Conservation (phyloP, 1,140 invertebrate species). For the Archivesica marissinica region DNA sequence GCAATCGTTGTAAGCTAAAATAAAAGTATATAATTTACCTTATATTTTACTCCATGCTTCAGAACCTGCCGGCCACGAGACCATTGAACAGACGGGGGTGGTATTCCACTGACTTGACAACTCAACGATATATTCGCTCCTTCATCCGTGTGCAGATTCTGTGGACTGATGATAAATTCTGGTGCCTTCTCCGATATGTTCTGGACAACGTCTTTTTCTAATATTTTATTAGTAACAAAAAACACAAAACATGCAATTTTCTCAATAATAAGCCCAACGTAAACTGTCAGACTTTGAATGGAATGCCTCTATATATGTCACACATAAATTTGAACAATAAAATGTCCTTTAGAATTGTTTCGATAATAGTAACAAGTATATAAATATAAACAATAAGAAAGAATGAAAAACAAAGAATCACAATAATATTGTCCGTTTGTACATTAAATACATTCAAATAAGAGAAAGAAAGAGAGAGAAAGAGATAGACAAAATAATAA, state of each 20-base stretch:
- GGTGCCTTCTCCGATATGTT: slow-evolving; percentile 59
- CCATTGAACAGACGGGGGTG: slow-evolving; percentile 95
- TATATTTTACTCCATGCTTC: slow-evolving; percentile 63
- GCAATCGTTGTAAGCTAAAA: too few relatives aligned
- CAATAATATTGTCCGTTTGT: background rate
- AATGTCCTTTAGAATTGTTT: background rate
- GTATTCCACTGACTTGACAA: slow-evolving; percentile 91
- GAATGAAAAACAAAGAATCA: slow-evolving; percentile 40
- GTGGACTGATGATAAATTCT: slow-evolving; percentile 67
- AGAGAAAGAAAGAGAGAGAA: slow-evolving; percentile 28
- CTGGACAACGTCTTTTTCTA: slow-evolving; percentile 69
- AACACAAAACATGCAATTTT: slow-evolving; percentile 33
- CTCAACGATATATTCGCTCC: slow-evolving; percentile 64
- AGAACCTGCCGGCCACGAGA: slow-evolving; percentile 88
- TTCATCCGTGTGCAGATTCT: slow-evolving; percentile 55
- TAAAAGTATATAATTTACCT: too few relatives aligned
- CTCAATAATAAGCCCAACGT: background rate
- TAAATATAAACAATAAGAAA: slow-evolving; percentile 23
- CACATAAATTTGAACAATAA: background rate
- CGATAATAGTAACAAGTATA: slow-evolving; percentile 24
- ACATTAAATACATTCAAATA: slow-evolving; percentile 46
- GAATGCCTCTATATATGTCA: slow-evolving; percentile 18
- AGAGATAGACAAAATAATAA: slow-evolving; percentile 50
- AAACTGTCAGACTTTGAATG: slow-evolving; percentile 20
- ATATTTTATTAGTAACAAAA: slow-evolving; percentile 40